Evolutionary conservation across 2,797 vertebrate genomes (phyloP).

Genomic region (Phataginus tetradactyla): DNA sequence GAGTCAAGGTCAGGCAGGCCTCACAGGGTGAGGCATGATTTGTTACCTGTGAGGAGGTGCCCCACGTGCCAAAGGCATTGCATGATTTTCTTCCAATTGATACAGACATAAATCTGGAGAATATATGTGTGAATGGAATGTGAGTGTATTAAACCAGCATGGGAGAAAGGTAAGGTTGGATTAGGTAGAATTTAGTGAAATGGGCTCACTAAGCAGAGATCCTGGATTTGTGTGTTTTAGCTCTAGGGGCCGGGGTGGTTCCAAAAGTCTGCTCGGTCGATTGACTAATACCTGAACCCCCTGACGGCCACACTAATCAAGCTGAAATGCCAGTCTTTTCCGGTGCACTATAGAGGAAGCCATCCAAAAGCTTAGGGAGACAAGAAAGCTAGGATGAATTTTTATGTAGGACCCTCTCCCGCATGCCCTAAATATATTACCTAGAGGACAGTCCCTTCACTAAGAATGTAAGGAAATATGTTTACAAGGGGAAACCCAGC

Average conservation of each 20-base stretch:
- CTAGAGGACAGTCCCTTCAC: background rate
- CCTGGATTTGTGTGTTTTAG: background rate
- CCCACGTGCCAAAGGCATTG: background rate
- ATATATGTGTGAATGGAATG: background rate
- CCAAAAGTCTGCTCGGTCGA: background rate
- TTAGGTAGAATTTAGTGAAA: background rate
- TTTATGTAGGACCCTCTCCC: background rate
- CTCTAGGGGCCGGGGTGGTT: background rate
- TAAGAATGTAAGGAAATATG: background rate
- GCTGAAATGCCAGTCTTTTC: background rate
- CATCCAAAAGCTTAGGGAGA: background rate
- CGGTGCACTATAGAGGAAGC: background rate
- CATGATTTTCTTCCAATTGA: background rate
- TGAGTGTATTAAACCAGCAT: background rate
- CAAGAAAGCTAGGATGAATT: background rate
- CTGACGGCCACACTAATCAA: background rate
- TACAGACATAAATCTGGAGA: background rate
- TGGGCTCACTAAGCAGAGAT: background rate
- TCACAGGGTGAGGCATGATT: background rate
- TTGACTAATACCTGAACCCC: background rate
- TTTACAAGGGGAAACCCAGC: background rate
- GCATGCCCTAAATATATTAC: background rate
- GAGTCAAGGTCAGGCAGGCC: background rate
- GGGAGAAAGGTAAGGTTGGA: background rate
- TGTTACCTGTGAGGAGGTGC: background rate